phyloP scores from a whole-genome alignment of 2,797 vertebrate species.

The Remorina albescens region DNA sequence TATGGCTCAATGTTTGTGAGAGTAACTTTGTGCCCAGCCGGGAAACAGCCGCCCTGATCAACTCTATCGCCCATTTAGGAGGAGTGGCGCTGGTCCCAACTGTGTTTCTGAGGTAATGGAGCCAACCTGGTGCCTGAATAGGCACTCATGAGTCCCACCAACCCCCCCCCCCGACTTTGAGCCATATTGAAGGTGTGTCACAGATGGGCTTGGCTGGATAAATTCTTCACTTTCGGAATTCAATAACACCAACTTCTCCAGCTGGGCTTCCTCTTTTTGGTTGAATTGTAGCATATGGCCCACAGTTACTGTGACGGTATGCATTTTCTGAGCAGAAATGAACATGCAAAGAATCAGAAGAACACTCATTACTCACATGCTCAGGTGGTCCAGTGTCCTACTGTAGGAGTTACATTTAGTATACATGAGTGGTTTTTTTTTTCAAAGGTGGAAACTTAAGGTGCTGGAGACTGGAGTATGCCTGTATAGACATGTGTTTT shows the following conservation, averaged over 20 bases:
- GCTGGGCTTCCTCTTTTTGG: slow-evolving; percentile 41
- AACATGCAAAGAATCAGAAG: slow-evolving; percentile 23
- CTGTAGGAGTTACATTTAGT: too few relatives aligned
- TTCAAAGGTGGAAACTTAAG: too few relatives aligned
- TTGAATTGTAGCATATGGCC: slow-evolving; percentile 55
- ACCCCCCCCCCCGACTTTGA: slow-evolving; percentile 32
- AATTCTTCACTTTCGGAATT: slow-evolving; percentile 55
- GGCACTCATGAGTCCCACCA: slow-evolving; percentile 52
- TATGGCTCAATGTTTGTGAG: slow-evolving; percentile 67
- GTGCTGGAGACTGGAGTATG: too few relatives aligned
- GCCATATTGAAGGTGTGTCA: slow-evolving; percentile 33
- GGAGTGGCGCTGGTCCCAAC: slow-evolving; percentile 20
- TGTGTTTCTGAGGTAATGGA: slow-evolving; percentile 50
- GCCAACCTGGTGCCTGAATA: slow-evolving; percentile 44
- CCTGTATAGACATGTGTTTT: too few relatives aligned
- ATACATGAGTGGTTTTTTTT: too few relatives aligned
- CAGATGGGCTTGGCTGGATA: slow-evolving; percentile 20
- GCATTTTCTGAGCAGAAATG: slow-evolving; percentile 20
- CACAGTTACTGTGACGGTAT: slow-evolving; percentile 36
- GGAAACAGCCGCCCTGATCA: slow-evolving; percentile 66
- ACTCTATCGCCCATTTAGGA: slow-evolving; percentile 61
- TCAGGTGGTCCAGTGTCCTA: too few relatives aligned
- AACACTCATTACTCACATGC: slow-evolving; percentile 11
- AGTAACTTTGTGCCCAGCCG: slow-evolving; percentile 74
- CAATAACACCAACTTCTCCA: slow-evolving; percentile 30